A percentile compares a stretch with the other conserved stretches of the same genome.
These are phyloP conservation scores for Drosophila sp. DNA, from an alignment of 1,140 invertebrate species.

Conservation along the genomic window DNA sequence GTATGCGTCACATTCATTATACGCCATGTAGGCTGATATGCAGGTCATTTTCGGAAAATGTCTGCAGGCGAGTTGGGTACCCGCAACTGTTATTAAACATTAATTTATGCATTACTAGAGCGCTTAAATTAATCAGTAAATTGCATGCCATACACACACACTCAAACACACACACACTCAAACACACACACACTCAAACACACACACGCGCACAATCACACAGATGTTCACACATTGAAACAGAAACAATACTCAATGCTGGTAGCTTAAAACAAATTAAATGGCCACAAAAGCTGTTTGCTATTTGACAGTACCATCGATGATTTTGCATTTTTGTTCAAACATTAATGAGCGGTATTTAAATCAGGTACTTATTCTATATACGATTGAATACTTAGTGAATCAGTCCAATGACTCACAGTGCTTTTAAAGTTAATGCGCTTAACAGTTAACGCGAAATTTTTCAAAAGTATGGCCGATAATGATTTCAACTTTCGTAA, in stretches of 20 bases:
- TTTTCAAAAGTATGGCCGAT: background rate
- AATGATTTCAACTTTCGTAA: no score
- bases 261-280: slow-evolving; percentile 50
- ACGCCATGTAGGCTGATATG: slow-evolving; percentile 4
- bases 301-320: slow-evolving; percentile 45
- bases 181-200: slow-evolving; percentile 11
- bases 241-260: slow-evolving; percentile 25
- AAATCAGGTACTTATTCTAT: slow-evolving; percentile 1
- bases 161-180: slow-evolving; percentile 15
- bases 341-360: slow-evolving; percentile 21
- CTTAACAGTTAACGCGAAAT: background rate
- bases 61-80: slow-evolving; percentile 29
- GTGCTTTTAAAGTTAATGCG: slow-evolving; percentile 12
- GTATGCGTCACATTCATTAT: slow-evolving; percentile 39
- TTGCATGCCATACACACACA: slow-evolving; percentile 36
- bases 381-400: slow-evolving; percentile 1
- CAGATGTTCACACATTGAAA: slow-evolving; percentile 16
- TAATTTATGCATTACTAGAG: slow-evolving; percentile 76
- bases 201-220: slow-evolving; percentile 9
- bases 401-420: background rate
- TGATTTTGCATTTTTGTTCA: slow-evolving; percentile 39
- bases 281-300: slow-evolving; percentile 52
- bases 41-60: slow-evolving; percentile 33
- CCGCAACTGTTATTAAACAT: slow-evolving; percentile 70
- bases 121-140: slow-evolving; percentile 78